phyloP scores from a whole-genome alignment of 30 jellyfish, hydroid and myxozoan genomes.

The Sanderia malayensis region DNA sequence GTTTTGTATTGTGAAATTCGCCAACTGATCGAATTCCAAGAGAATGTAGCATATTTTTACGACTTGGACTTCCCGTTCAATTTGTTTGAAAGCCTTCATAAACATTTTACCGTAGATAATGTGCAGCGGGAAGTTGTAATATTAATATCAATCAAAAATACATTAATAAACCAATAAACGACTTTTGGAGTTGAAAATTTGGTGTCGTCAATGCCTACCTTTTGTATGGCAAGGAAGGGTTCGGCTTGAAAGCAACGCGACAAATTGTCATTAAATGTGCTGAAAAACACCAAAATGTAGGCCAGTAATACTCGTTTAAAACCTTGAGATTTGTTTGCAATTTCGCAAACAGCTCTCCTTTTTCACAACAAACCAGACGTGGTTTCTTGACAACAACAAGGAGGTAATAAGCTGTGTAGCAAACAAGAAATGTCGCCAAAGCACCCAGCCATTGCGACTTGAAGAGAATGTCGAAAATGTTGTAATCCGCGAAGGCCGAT shows the following conservation, averaged over 20 bases:
- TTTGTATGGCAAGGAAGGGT: slow-evolving; percentile 66
- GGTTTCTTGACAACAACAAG: slow-evolving; percentile 81
- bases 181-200: too few relatives aligned
- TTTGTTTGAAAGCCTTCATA: too few relatives aligned
- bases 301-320: slow-evolving; percentile 70
- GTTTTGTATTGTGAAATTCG: too few relatives aligned
- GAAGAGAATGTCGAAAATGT: slow-evolving; percentile 16
- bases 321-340: slow-evolving; percentile 36
- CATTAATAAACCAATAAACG: too few relatives aligned
- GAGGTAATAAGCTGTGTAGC: slow-evolving; percentile 59
- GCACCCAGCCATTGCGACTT: slow-evolving; percentile 52
- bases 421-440: slow-evolving; percentile 30
- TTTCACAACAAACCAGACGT: slow-evolving; percentile 48
- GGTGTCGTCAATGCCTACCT: slow-evolving; percentile 32
- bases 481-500: too few relatives aligned
- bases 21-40: too few relatives aligned
- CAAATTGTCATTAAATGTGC: slow-evolving; percentile 76
- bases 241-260: slow-evolving; percentile 67
- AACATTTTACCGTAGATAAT: too few relatives aligned
- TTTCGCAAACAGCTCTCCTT: slow-evolving; percentile 40
- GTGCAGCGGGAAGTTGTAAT: too few relatives aligned
- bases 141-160: too few relatives aligned
- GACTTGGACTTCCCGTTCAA: too few relatives aligned
- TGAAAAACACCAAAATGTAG: slow-evolving; percentile 86
- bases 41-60: too few relatives aligned